Conservation (phyloP, 2,888 invertebrate genomes). For the Griposia aprilina region DNA sequence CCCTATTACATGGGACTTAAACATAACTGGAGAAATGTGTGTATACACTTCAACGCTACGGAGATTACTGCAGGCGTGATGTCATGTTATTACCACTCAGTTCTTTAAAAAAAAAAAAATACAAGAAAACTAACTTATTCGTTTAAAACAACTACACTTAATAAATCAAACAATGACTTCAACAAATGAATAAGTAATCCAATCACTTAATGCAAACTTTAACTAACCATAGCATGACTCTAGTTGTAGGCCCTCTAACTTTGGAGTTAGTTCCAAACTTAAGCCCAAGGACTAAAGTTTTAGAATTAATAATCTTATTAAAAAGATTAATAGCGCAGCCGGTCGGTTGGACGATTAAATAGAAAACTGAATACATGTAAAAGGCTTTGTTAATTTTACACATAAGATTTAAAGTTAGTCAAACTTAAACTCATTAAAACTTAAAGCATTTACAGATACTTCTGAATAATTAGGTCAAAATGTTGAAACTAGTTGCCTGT, state of each 20-base stretch:
- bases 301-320: slow-evolving; percentile 47
- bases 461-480: neutral
- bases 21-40: neutral
- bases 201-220: slow-evolving; percentile 38
- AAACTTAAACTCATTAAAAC: slow-evolving; percentile 16
- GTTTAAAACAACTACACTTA: neutral
- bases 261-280: slow-evolving; percentile 43
- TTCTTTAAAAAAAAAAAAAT: neutral
- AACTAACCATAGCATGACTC: slow-evolving; percentile 40
- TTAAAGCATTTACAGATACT: slow-evolving; percentile 15
- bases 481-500: neutral
- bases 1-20: neutral
- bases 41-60: neutral
- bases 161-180: slow-evolving; percentile 1
- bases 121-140: neutral
- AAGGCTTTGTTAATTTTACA: slow-evolving; percentile 32
- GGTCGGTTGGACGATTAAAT: slow-evolving; percentile 10
- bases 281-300: slow-evolving; percentile 50
- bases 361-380: slow-evolving; percentile 7
- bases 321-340: slow-evolving; percentile 54
- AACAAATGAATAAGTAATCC: slow-evolving; percentile 34
- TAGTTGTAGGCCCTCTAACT: slow-evolving; percentile 37
- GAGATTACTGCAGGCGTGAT: neutral
- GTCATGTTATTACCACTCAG: no score
- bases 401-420: slow-evolving; percentile 1